Evolutionary conservation across 2,797 vertebrate species (phyloP), one percentile per base, ranked within the genome.

Genomic region (Hippoglossus hippoglossus): DNA sequence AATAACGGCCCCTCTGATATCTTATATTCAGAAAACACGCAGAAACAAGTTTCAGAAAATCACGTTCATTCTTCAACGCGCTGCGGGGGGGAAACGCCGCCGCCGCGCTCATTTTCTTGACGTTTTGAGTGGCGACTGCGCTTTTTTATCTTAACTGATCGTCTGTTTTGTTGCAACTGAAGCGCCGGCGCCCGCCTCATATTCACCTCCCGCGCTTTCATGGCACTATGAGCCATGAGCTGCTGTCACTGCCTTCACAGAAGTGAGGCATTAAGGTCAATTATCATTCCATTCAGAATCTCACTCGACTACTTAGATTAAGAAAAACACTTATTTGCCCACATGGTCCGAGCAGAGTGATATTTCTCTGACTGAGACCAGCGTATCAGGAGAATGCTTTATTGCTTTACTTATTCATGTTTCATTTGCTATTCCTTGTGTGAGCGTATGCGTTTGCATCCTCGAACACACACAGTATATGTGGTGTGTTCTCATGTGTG

Each of bases 31-130:
- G 81, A 81, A 73, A 75, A 75, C 79, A 78, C 52, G 73, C 19
- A 63, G 68, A 87, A 87, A 87, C 91, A 92, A 91, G 91, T 92
- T 93, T 93, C 89, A 92, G 76, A 89, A 94, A 94, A 94, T 95
- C 90, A 93, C 73, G 78, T 78, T 88, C 84, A 94, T 94, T 95
- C 91, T 94, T 92, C 81, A 83, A 4, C 26, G 41, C 89, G 79
- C 73, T 49, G 75, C 71, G 87, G 87, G 75, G 74, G 57, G 53
- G 64, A 67, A 64, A 21, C 16, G 36, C 34, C 1, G 19, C 22
- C 24, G 24, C 11, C 77, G 58, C 53, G 77, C 75, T 90, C 77
- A 84, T 90, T 85, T 90, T 85, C 85, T 78, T 67, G 88, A 90
- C 85, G 72, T 88, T 84, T 87, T 75, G 84, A 89, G 78, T 56